phyloP scores from a whole-genome alignment of 2,113 vertebrate species.

The Seriola dumerili region DNA sequence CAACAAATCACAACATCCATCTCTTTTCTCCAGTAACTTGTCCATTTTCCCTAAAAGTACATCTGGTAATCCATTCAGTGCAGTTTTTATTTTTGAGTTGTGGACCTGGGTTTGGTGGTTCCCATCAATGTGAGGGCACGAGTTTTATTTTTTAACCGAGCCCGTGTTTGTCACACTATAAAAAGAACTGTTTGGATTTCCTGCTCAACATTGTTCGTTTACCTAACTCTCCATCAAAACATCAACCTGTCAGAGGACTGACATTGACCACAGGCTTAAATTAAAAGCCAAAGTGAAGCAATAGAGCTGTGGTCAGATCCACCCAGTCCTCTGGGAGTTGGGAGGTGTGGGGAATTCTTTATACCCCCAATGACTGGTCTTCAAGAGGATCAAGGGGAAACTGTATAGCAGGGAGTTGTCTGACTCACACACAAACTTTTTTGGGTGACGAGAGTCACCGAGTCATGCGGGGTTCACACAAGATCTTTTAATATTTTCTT shows the following conservation, averaged over 20 bases:
- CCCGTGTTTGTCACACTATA: background rate
- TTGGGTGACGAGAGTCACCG: background rate
- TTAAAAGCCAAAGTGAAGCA: background rate
- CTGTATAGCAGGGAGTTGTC: constrained; percentile 1
- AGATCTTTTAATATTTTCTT: no score
- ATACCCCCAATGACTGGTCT: background rate
- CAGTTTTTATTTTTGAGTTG: background rate
- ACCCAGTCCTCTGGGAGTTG: background rate
- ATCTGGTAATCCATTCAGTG: background rate
- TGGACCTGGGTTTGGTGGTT: background rate
- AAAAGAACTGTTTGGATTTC: constrained; percentile 4
- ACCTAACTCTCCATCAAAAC: background rate
- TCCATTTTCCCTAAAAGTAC: background rate
- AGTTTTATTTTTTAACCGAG: background rate
- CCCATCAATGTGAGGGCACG: background rate
- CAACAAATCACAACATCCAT: background rate
- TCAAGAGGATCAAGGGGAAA: background rate
- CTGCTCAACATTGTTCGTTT: background rate
- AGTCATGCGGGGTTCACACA: constrained; percentile 1
- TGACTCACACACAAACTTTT: constrained; percentile 10
- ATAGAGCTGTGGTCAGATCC: constrained; percentile 3
- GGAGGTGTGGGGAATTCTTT: background rate
- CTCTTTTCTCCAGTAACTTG: background rate
- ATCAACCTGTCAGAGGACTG: background rate
- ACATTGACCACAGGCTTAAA: constrained; percentile 2